Evolutionary conservation across 2,113 vertebrate genomes (phyloP).

Genomic region (Notarius lentiginosus): DNA sequence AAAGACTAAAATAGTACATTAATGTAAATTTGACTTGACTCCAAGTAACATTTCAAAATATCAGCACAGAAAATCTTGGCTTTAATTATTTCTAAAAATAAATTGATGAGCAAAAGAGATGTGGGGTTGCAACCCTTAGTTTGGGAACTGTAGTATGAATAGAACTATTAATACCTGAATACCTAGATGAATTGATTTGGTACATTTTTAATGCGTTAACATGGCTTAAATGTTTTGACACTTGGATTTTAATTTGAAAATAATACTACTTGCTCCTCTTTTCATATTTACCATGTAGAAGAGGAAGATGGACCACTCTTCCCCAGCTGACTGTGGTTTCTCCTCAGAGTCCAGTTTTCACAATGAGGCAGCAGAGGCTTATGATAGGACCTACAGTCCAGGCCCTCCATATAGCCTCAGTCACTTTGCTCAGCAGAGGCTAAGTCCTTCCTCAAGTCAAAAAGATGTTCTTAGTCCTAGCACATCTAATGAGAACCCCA

Average conservation of each 20-base stretch:
- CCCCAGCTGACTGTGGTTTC: slow-evolving; percentile 21
- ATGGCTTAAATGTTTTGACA: not conserved
- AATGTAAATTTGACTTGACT: too few species aligned
- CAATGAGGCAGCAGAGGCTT: slow-evolving; percentile 55
- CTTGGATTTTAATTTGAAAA: not conserved
- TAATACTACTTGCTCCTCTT: not conserved
- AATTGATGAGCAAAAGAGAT: too few species aligned
- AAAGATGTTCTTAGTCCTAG: not conserved
- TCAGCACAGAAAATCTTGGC: too few species aligned
- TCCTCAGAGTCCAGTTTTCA: slow-evolving; percentile 68
- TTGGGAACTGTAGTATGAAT: too few species aligned
- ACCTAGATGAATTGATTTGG: not conserved
- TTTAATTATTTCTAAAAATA: too few species aligned
- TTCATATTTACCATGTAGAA: not conserved
- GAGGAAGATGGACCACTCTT: slow-evolving; percentile 33
- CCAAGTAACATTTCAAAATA: too few species aligned
- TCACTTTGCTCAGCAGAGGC: slow-evolving; percentile 43
- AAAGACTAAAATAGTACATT: too few species aligned
- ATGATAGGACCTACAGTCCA: slow-evolving; percentile 63
- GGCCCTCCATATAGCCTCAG: slow-evolving; percentile 61
- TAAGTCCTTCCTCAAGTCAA: not conserved
- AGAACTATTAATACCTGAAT: too few species aligned
- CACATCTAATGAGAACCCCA: not conserved
- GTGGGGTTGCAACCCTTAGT: too few species aligned
- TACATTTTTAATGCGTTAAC: not conserved